These are phyloP conservation scores for Falco punctatus DNA, from an alignment of 2,113 vertebrate genomes.

Conservation along the genomic window DNA sequence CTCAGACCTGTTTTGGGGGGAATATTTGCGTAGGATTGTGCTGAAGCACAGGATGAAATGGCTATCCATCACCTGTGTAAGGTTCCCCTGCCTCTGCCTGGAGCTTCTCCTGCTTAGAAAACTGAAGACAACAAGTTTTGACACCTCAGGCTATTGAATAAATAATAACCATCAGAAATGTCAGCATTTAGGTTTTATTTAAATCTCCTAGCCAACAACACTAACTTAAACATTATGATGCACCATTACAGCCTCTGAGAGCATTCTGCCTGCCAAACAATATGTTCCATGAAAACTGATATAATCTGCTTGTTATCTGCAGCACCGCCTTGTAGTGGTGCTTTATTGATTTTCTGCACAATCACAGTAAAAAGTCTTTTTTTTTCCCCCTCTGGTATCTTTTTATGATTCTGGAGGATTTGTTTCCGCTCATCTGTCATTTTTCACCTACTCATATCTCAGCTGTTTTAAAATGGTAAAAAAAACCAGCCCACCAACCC, in stretches of 20 bases:
- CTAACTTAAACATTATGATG: conserved; percentile 50
- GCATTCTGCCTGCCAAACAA: conserved; percentile 38
- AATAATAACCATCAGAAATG: conserved; percentile 34
- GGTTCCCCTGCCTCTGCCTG: not conserved
- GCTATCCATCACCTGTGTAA: not conserved
- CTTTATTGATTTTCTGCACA: conserved; percentile 66
- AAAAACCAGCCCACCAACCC: not conserved
- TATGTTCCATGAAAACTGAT: conserved; percentile 58
- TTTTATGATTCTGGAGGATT: conserved; percentile 51
- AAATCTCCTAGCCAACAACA: conserved; percentile 43
- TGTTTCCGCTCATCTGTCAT: conserved; percentile 50
- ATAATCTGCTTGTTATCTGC: conserved; percentile 63
- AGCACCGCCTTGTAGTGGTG: conserved; percentile 15
- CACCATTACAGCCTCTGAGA: not conserved
- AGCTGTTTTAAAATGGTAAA: not conserved
- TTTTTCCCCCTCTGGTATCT: not conserved
- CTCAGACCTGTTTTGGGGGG: not conserved
- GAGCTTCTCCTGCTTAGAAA: not conserved
- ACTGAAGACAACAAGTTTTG: not conserved
- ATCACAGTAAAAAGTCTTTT: conserved; percentile 36
- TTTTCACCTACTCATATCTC: conserved; percentile 34
- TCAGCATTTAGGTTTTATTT: conserved; percentile 55
- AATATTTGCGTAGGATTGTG: not conserved
- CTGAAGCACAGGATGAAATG: not conserved
- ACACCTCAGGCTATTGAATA: conserved; percentile 41